A percentile compares a stretch with the other conserved stretches of the same genome.
phyloP scores from a whole-genome alignment of 2,888 invertebrate species.

The Diplazon laetatorius region DNA sequence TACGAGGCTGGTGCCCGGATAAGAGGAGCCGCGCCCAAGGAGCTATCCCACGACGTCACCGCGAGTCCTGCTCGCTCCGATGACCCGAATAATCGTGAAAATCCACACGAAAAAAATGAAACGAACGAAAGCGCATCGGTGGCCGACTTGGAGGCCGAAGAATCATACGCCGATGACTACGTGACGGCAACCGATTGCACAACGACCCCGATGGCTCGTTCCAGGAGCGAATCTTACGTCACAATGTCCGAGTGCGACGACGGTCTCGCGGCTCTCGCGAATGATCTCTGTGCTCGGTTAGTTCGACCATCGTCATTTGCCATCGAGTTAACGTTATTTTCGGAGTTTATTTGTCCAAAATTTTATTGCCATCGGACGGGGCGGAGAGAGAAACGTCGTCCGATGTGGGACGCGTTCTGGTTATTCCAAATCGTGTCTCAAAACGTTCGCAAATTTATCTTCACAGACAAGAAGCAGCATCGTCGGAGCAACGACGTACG shows the following conservation, averaged over 20 bases:
- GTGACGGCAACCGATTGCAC: slow-evolving; percentile 88
- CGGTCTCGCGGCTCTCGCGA: slow-evolving; percentile 69
- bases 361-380: slow-evolving; percentile 23
- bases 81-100: not conserved
- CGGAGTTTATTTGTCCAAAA: slow-evolving; percentile 58
- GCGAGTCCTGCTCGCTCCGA: slow-evolving; percentile 38
- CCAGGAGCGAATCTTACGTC: slow-evolving; percentile 87
- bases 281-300: slow-evolving; percentile 37
- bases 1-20: slow-evolving; percentile 80
- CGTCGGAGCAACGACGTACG: slow-evolving; percentile 24
- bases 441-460: slow-evolving; percentile 61
- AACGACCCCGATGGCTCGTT: slow-evolving; percentile 83
- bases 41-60: slow-evolving; percentile 66
- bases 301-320: not conserved
- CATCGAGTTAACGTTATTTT: slow-evolving; percentile 51
- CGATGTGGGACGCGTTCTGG: slow-evolving; percentile 47
- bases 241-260: slow-evolving; percentile 87
- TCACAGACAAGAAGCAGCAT: slow-evolving; percentile 54
- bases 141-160: slow-evolving; percentile 79
- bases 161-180: slow-evolving; percentile 85
- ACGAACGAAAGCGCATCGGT: slow-evolving; percentile 63
- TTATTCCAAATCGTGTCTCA: slow-evolving; percentile 47
- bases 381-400: not conserved
- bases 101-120: slow-evolving; percentile 8
- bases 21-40: slow-evolving; percentile 65